phyloP scores from a whole-genome alignment of 1,140 invertebrate genomes.

The Armadillidium nasatum region DNA sequence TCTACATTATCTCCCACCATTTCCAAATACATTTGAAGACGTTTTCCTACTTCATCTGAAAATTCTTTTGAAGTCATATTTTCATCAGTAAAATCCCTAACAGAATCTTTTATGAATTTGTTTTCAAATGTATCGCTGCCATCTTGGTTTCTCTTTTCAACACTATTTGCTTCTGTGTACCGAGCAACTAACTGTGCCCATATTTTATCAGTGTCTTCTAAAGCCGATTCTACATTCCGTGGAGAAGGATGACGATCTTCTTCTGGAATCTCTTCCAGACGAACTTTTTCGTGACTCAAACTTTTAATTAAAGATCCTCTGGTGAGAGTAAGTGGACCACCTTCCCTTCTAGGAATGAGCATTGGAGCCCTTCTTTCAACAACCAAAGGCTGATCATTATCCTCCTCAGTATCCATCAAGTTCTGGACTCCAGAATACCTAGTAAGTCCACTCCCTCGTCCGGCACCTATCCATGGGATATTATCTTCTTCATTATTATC shows the following conservation, averaged over 20 bases:
- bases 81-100: background rate
- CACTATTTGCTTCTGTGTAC: background rate
- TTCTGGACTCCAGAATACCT: conserved; percentile 1
- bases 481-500: background rate
- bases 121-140: no score
- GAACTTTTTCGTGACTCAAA: conserved; percentile 1
- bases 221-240: background rate
- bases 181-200: background rate
- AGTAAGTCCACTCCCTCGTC: background rate
- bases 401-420: background rate
- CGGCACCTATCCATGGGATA: background rate
- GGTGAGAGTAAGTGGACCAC: background rate
- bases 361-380: background rate
- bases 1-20: background rate
- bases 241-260: conserved; percentile 1
- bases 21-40: background rate
- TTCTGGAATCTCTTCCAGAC: background rate
- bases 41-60: background rate
- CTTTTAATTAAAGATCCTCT: background rate
- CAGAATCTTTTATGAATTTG: no score
- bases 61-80: background rate
- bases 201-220: background rate
- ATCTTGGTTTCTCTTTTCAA: background rate
- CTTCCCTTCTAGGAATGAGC: background rate
- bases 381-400: background rate